phyloP scores from a whole-genome alignment of 1,140 invertebrate genomes.

The Trichonephila clavata region DNA sequence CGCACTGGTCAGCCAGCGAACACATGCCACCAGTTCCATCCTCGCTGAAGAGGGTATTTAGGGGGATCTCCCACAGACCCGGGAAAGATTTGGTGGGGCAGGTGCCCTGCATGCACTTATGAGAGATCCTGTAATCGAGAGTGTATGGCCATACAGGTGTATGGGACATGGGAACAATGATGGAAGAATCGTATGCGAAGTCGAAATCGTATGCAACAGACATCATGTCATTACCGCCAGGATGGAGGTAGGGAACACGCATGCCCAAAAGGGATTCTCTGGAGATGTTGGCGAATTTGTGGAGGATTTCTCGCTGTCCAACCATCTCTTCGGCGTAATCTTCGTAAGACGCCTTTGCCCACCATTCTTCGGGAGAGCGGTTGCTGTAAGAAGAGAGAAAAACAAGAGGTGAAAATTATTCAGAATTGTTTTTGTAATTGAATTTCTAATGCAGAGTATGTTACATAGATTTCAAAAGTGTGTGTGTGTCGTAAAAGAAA shows the following conservation, averaged over 20 bases:
- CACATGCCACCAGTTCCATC: constrained; percentile 94
- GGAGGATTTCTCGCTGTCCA: constrained; percentile 91
- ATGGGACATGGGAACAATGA: constrained; percentile 91
- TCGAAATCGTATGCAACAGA: constrained; percentile 93
- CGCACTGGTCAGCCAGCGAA: constrained; percentile 95
- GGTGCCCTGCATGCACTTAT: constrained; percentile 83
- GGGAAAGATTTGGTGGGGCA: constrained; percentile 95
- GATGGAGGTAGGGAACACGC: constrained; percentile 92
- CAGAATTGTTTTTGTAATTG: no score
- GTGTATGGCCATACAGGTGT: constrained; percentile 97
- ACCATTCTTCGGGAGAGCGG: constrained; percentile 85
- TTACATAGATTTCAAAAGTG: no score
- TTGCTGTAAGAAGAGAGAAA: constrained; percentile 80
- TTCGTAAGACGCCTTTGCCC: constrained; percentile 92
- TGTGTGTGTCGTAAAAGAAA: no score
- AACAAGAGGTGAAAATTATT: background rate
- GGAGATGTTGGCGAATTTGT: constrained; percentile 94
- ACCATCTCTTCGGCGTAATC: constrained; percentile 98
- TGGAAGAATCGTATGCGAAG: constrained; percentile 96
- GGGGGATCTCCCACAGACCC: constrained; percentile 96
- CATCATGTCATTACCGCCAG: constrained; percentile 97
- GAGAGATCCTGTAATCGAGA: constrained; percentile 96
- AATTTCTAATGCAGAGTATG: no score
- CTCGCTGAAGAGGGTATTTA: constrained; percentile 95
- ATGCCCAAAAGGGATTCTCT: constrained; percentile 84